Conservation (phyloP, 2,797 vertebrate species). For the Rhinella marina region DNA sequence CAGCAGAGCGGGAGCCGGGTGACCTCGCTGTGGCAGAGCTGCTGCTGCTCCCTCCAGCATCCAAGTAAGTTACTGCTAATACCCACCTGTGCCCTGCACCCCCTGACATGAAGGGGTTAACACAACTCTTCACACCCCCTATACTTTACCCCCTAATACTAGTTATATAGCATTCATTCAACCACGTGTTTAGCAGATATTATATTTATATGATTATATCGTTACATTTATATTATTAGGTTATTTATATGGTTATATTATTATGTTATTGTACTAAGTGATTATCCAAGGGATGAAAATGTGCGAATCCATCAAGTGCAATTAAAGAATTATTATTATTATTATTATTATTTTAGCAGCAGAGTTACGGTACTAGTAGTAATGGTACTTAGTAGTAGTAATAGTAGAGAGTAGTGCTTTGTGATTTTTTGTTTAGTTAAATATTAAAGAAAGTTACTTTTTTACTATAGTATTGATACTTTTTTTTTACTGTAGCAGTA, state of each 20-base stretch:
- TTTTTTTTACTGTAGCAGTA: not conserved
- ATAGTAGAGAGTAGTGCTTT: too few species aligned
- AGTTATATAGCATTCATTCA: not conserved
- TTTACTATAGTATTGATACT: not conserved
- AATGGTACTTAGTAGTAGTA: too few species aligned
- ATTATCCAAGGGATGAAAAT: too few species aligned
- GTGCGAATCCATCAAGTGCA: too few species aligned
- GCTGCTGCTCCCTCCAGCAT: not conserved
- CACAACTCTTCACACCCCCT: not conserved
- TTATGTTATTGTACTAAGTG: too few species aligned
- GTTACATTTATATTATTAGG: not conserved
- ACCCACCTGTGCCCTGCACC: not conserved
- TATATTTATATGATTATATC: not conserved
- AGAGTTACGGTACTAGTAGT: too few species aligned
- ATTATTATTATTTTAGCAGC: not conserved
- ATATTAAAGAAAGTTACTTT: not conserved
- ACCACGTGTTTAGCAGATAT: not conserved
- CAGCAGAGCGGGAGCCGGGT: conserved; percentile 60
- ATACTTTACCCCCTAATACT: not conserved
- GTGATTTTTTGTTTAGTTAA: not conserved
- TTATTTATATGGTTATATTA: too few species aligned
- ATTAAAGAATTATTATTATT: too few species aligned
- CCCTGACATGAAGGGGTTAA: conserved; percentile 18
- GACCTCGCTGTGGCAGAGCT: conserved; percentile 10
- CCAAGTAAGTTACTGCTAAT: conserved; percentile 32